phyloP scores from a whole-genome alignment of 2,113 vertebrate genomes.

The Ammospiza nelsoni region DNA sequence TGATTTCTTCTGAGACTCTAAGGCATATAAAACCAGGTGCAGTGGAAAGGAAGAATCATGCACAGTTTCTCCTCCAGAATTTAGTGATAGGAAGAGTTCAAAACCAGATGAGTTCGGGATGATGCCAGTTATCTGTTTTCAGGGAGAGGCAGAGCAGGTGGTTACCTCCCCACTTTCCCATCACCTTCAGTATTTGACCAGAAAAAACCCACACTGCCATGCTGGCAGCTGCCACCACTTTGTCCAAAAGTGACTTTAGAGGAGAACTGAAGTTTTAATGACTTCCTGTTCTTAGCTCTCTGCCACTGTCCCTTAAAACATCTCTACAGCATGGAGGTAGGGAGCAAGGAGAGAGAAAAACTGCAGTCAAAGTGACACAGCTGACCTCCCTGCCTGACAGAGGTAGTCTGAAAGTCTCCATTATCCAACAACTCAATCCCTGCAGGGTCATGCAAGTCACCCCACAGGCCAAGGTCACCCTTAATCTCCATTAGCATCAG shows the following conservation, averaged over 20 bases:
- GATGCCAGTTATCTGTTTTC: not conserved
- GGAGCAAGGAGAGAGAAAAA: not conserved
- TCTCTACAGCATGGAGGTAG: not conserved
- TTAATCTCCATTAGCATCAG: slow-evolving; percentile 16
- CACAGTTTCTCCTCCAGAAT: not conserved
- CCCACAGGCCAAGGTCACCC: not conserved
- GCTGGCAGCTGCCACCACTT: not conserved
- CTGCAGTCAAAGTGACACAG: not conserved
- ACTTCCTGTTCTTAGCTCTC: not conserved
- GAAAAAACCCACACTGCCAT: not conserved
- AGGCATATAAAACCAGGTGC: not conserved
- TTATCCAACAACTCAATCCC: not conserved
- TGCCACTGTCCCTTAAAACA: not conserved
- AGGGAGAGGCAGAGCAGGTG: not conserved
- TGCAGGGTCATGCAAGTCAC: not conserved
- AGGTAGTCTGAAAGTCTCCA: not conserved
- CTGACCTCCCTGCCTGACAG: not conserved
- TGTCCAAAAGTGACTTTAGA: not conserved
- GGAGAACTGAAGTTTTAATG: not conserved
- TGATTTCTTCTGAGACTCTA: not conserved
- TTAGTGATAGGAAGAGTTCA: not conserved
- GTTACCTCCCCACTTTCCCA: not conserved
- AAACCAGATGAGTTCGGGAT: not conserved
- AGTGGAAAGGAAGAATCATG: not conserved
- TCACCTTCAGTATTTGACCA: not conserved